A percentile compares a stretch with the other conserved stretches of the same genome.
phyloP scores from a whole-genome alignment of 2,113 vertebrate genomes.

The Boulengeromyrus knoepffleri region DNA sequence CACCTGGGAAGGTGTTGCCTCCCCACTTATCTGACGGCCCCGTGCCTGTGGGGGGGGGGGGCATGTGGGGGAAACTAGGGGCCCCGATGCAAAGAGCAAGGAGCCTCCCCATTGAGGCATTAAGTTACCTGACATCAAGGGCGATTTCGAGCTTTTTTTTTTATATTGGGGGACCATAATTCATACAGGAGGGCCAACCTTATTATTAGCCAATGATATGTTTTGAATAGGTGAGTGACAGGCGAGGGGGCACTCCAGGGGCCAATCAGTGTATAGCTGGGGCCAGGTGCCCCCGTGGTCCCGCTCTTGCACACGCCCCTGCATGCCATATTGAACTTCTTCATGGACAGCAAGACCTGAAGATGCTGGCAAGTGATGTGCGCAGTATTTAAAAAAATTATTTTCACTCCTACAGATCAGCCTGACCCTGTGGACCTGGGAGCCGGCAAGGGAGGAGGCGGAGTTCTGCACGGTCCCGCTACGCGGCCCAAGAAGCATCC shows the following conservation, averaged over 20 bases:
- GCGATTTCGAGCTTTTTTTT: neutral
- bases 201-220: neutral
- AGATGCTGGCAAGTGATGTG: neutral
- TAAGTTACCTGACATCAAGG: neutral
- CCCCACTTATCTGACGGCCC: constrained; percentile 72
- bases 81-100: constrained; percentile 63
- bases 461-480: constrained; percentile 60
- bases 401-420: constrained; percentile 63
- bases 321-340: neutral
- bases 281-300: neutral
- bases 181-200: neutral
- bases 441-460: constrained; percentile 57
- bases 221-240: neutral
- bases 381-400: neutral
- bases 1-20: constrained; percentile 76
- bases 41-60: constrained; percentile 75
- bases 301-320: neutral
- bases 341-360: neutral
- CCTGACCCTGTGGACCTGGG: constrained; percentile 67
- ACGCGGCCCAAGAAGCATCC: constrained; percentile 64
- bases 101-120: neutral
- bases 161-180: neutral
- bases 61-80: constrained; percentile 65
- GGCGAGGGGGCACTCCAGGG: neutral
- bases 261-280: neutral